Conservation (phyloP, 2,888 invertebrate species). For the Cosmorhoe ocellata region DNA sequence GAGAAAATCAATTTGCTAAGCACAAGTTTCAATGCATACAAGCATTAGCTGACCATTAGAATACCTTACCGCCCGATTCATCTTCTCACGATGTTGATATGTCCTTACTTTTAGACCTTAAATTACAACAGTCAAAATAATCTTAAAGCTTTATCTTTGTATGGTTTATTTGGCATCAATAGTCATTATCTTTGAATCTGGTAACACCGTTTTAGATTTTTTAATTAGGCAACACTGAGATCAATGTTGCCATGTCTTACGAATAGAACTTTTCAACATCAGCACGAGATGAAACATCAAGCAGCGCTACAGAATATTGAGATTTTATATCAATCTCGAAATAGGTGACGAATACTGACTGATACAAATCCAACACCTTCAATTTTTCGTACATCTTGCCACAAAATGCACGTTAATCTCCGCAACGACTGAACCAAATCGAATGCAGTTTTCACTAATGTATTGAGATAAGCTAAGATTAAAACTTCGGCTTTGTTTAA, state of each 20-base stretch:
- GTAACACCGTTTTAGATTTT: slow-evolving; percentile 1
- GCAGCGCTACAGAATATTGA: slow-evolving; percentile 13
- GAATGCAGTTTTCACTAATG: too few species aligned
- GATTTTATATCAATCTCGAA: slow-evolving; percentile 3
- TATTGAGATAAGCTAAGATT: too few species aligned
- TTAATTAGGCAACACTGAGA: not conserved
- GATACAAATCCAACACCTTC: slow-evolving; percentile 1
- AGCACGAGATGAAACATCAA: slow-evolving; percentile 8
- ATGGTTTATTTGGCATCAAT: slow-evolving; percentile 16
- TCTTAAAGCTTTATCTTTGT: slow-evolving; percentile 15
- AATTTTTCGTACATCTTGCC: slow-evolving; percentile 1
- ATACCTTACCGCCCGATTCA: slow-evolving; percentile 33
- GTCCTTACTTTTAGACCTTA: slow-evolving; percentile 28
- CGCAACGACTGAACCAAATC: too few species aligned
- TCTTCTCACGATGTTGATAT: slow-evolving; percentile 30
- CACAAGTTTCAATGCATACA: slow-evolving; percentile 25
- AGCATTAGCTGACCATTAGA: slow-evolving; percentile 29
- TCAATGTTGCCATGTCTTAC: slow-evolving; percentile 2
- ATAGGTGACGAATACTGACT: slow-evolving; percentile 22
- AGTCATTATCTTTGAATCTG: not conserved
- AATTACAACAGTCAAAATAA: slow-evolving; percentile 14
- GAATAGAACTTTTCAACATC: slow-evolving; percentile 1
- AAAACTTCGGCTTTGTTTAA: too few species aligned
- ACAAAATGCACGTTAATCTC: not conserved
- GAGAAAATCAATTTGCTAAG: slow-evolving; percentile 26